Evolutionary conservation across 1,140 invertebrate genomes (phyloP), one percentile per base, ranked within the genome.

Genomic region (Drosophila tsacasi): DNA sequence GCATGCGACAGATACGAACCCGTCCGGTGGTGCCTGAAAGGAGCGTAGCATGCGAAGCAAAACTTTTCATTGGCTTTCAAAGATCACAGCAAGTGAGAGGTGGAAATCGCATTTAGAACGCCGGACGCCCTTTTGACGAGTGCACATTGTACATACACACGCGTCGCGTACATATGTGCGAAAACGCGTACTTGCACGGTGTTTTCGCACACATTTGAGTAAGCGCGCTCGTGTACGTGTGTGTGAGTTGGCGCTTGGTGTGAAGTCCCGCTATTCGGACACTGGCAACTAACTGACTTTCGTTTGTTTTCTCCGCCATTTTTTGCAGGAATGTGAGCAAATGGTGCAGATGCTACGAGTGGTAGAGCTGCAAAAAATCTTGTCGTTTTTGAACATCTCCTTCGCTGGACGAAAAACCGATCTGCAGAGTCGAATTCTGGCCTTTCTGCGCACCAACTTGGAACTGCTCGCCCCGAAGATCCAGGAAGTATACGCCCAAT

Each of bases 371-470:
- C 97, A 97, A 94, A 95, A 92, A 65, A 86, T 97, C 93, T 93
- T 98, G 93, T 95, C 98, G 85, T 96, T 96, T 92, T 96, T 96
- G 94, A 97, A 97, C 92, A 96, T 97, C 81, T 95, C 96, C 92
- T 97, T 97, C 93, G 97, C 97, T 84, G 97, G 97, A 76, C 95
- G 97, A 92, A 98, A 98, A 94, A 95, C 95, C 76, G 97, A 98
- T 94, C 94, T 98, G 59, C 96, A 98, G 94, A 94, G 94, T 68
- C 94, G 97, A 92, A 97, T 97, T 76, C 91, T 97, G 68, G 95
- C 97, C 89, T 94, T 98, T 67, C 94, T 97, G 61, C 95, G 95
- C 93, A 94, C 95, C 75, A 95, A 95, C 87, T 96, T 96, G 50
- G 94, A 95, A 76, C 94, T 95, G 64, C 94, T 97, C 64, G 95